These are phyloP conservation scores for Urocitellus parryii DNA, from an alignment of 2,113 vertebrate genomes.

Conservation along the genomic window DNA sequence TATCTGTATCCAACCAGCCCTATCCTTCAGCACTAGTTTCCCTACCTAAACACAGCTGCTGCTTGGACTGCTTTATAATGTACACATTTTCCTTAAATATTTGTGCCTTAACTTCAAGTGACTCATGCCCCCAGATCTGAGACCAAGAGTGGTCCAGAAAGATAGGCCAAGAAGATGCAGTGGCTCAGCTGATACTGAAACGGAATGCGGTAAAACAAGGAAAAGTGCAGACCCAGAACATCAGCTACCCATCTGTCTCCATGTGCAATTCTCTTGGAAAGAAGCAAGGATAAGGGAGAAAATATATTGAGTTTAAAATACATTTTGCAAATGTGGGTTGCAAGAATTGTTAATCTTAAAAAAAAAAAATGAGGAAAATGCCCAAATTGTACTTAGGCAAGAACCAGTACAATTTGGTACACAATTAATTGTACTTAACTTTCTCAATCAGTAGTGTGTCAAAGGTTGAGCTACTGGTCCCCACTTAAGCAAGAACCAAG, in stretches of 20 bases:
- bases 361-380: neutral
- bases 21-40: neutral
- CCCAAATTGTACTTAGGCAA: neutral
- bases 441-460: constrained; percentile 9
- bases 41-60: neutral
- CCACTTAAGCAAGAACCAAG: neutral
- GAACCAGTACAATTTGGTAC: neutral
- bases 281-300: neutral
- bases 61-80: neutral
- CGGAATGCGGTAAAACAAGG: neutral
- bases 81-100: neutral
- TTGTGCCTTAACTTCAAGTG: neutral
- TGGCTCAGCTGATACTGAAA: neutral
- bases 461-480: neutral
- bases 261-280: neutral
- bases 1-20: neutral
- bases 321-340: neutral
- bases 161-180: neutral
- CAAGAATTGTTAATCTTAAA: neutral
- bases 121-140: neutral
- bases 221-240: neutral
- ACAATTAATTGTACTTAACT: neutral
- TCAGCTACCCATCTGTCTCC: neutral
- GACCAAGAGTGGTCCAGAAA: neutral
- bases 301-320: constrained; percentile 1